Conservation (phyloP, 2,113 vertebrate species). For the Otis tarda region DNA sequence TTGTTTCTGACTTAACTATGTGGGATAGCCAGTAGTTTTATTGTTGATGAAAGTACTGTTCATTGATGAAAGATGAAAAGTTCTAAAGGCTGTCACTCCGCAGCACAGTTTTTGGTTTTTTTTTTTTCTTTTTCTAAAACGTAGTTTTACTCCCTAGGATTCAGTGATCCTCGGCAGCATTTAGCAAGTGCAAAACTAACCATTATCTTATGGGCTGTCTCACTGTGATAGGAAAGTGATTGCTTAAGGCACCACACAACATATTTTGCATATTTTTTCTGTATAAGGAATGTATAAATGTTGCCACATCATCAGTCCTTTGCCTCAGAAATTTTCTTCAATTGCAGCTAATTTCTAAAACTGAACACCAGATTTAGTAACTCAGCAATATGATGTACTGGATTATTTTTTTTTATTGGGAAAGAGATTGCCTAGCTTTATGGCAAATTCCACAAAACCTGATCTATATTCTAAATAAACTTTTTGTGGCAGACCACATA, state of each 20-base stretch:
- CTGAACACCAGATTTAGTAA: background rate
- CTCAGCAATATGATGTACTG: background rate
- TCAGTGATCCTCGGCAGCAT: background rate
- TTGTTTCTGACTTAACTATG: background rate
- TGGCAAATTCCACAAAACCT: background rate
- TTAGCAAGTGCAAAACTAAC: background rate
- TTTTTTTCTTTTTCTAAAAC: background rate
- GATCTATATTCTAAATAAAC: background rate
- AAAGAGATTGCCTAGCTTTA: background rate
- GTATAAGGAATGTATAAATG: background rate
- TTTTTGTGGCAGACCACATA: background rate
- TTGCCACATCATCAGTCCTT: background rate
- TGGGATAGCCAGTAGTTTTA: background rate
- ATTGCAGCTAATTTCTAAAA: slow-evolving; percentile 20
- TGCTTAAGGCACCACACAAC: background rate
- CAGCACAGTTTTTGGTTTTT: too few relatives aligned
- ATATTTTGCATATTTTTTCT: background rate
- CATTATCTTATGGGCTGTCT: background rate
- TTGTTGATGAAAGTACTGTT: background rate
- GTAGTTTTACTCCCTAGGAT: background rate
- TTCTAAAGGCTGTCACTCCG: background rate
- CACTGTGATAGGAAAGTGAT: background rate
- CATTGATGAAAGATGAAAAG: background rate
- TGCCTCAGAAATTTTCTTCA: slow-evolving; percentile 15
- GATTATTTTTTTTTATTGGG: background rate